These are phyloP conservation scores for Gymnopithys bicolor DNA, from an alignment of 2,797 vertebrate genomes.

Conservation along the genomic window DNA sequence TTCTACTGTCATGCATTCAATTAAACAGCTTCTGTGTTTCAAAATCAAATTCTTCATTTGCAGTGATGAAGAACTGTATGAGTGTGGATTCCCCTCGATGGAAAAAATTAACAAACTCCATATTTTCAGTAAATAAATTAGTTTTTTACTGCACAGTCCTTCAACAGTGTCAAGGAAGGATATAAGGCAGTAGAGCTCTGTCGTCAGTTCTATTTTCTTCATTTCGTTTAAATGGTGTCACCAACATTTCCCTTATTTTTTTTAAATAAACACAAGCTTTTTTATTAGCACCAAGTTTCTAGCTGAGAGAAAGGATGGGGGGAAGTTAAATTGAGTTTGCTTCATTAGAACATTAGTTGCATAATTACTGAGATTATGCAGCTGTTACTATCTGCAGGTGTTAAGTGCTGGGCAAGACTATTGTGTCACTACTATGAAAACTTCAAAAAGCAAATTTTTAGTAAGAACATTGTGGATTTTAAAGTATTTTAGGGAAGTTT, in stretches of 20 bases:
- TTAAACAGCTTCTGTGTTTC: neutral
- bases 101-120: neutral
- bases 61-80: neutral
- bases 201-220: neutral
- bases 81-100: neutral
- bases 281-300: neutral
- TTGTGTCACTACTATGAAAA: neutral
- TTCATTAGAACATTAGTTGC: conserved; percentile 48
- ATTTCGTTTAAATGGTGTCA: neutral
- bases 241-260: neutral
- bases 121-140: neutral
- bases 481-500: neutral
- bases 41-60: neutral
- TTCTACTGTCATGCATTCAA: neutral
- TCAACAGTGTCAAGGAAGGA: neutral
- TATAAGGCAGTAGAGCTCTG: neutral
- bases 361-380: conserved; percentile 45
- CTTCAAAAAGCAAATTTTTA: neutral
- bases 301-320: neutral
- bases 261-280: neutral
- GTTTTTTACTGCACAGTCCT: neutral
- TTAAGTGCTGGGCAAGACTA: neutral
- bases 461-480: neutral
- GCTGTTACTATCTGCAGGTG: conserved; percentile 62
- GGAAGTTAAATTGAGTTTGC: conserved; percentile 47